These are phyloP conservation scores for Drosophila setosimentum DNA, from an alignment of 2,888 invertebrate genomes.

Conservation along the genomic window DNA sequence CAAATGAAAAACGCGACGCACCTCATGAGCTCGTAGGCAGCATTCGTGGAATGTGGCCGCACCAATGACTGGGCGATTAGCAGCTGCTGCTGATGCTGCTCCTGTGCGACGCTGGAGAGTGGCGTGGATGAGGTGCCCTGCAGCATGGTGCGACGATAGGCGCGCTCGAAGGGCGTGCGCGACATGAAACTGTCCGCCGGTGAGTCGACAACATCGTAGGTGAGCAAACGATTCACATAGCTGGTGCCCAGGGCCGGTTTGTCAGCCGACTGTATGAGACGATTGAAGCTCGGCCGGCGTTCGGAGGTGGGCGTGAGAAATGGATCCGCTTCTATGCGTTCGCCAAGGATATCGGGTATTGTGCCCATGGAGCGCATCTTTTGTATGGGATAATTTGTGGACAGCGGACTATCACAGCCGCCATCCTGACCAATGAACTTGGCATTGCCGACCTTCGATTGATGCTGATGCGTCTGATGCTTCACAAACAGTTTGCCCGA, in stretches of 20 bases:
- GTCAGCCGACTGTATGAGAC: constrained; percentile 77
- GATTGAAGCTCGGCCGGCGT: constrained; percentile 78
- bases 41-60: constrained; percentile 82
- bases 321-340: constrained; percentile 83
- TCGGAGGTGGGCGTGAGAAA: constrained; percentile 84
- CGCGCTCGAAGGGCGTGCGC: constrained; percentile 84
- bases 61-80: constrained; percentile 32
- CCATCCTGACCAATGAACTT: constrained; percentile 84
- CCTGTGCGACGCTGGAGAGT: constrained; percentile 54
- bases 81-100: constrained; percentile 16
- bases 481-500: constrained; percentile 81
- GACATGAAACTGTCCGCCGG: constrained; percentile 77
- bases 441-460: constrained; percentile 84
- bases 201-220: constrained; percentile 77
- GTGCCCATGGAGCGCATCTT: constrained; percentile 85
- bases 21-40: constrained; percentile 83
- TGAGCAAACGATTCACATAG: constrained; percentile 67
- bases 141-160: constrained; percentile 83
- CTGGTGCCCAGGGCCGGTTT: constrained; percentile 61
- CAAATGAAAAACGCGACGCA: constrained; percentile 76
- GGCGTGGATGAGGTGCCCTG: constrained; percentile 83
- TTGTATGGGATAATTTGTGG: constrained; percentile 82
- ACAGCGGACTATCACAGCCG: constrained; percentile 65
- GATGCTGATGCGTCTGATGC: constrained; percentile 58
- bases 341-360: constrained; percentile 84